These are phyloP conservation scores for Netelia fuscicornis DNA, from an alignment of 2,888 invertebrate genomes.

Conservation along the genomic window DNA sequence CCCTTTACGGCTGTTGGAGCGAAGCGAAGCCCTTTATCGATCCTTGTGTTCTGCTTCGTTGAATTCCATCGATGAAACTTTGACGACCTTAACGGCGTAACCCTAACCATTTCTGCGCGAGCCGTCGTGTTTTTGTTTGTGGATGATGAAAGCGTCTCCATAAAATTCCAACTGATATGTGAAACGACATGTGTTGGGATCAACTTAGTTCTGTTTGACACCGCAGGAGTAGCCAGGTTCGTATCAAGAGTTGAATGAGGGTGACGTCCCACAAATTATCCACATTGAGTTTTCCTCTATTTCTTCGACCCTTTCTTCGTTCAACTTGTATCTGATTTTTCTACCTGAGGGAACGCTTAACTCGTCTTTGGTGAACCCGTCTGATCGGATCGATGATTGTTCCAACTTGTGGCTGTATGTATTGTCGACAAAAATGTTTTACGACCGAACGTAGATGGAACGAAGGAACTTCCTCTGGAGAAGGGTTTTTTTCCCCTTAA, in stretches of 20 bases:
- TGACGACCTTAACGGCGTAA: constrained; percentile 18
- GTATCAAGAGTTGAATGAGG: constrained; percentile 51
- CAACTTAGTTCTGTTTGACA: not conserved
- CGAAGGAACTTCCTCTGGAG: constrained; percentile 6
- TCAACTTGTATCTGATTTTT: constrained; percentile 21
- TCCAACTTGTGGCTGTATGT: constrained; percentile 33
- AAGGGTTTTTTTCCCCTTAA: constrained; percentile 20
- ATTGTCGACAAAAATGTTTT: not conserved
- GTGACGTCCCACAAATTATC: constrained; percentile 53
- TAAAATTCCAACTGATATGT: not conserved
- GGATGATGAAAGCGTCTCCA: not conserved
- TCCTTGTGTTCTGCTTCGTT: constrained; percentile 41
- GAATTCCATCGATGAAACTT: constrained; percentile 43
- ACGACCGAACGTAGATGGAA: constrained; percentile 1
- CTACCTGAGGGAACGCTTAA: constrained; percentile 46
- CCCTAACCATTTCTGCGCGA: not conserved
- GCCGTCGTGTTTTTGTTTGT: not conserved
- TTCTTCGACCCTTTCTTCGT: not conserved
- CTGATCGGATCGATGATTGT: constrained; percentile 47
- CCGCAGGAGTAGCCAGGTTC: constrained; percentile 42
- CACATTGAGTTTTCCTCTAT: constrained; percentile 29
- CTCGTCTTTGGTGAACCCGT: constrained; percentile 1
- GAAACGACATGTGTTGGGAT: not conserved
- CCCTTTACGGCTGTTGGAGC: constrained; percentile 13
- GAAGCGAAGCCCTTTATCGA: constrained; percentile 41